These are phyloP conservation scores for Myripristis jacobus DNA, from an alignment of 2,797 vertebrate genomes.

Conservation along the genomic window DNA sequence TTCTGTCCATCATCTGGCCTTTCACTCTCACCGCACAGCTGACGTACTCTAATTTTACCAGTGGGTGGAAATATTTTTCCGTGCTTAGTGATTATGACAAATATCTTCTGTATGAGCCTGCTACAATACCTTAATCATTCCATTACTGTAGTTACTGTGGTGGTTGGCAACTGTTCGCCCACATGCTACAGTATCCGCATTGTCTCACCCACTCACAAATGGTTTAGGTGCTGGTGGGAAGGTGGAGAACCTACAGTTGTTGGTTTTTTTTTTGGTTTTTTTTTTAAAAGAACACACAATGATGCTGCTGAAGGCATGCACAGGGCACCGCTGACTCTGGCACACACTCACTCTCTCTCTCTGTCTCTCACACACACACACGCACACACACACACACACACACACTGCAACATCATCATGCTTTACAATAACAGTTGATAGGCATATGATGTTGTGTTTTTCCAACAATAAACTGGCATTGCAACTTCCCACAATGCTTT, in stretches of 20 bases:
- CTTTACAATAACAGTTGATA: conserved; percentile 20
- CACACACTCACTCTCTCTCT: too few species aligned
- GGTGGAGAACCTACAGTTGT: conserved; percentile 51
- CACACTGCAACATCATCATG: conserved; percentile 36
- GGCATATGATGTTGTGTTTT: conserved; percentile 18
- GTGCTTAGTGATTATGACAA: conserved; percentile 25
- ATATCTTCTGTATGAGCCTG: conserved; percentile 5
- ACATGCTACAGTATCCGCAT: conserved; percentile 71
- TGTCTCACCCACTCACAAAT: conserved; percentile 75
- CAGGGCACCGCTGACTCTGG: conserved; percentile 23
- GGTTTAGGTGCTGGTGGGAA: conserved; percentile 63
- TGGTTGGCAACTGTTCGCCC: conserved; percentile 54
- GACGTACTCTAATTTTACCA: conserved; percentile 20
- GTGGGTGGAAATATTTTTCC: conserved; percentile 20
- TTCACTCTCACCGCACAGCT: neutral
- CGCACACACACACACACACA: conserved; percentile 6
- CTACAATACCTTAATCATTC: conserved; percentile 28
- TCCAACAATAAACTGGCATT: conserved; percentile 45
- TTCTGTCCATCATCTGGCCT: conserved; percentile 4
- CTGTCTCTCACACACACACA: conserved; percentile 1
- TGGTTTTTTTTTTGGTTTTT: too few species aligned
- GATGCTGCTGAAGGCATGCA: conserved; percentile 42
- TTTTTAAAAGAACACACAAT: conserved; percentile 52
- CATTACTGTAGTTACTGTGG: conserved; percentile 47
- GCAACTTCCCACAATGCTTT: conserved; percentile 47